Evolutionary conservation across 2,797 vertebrate genomes (phyloP), one percentile per base, ranked within the genome.

Genomic region (Coracias cyanogaster): DNA sequence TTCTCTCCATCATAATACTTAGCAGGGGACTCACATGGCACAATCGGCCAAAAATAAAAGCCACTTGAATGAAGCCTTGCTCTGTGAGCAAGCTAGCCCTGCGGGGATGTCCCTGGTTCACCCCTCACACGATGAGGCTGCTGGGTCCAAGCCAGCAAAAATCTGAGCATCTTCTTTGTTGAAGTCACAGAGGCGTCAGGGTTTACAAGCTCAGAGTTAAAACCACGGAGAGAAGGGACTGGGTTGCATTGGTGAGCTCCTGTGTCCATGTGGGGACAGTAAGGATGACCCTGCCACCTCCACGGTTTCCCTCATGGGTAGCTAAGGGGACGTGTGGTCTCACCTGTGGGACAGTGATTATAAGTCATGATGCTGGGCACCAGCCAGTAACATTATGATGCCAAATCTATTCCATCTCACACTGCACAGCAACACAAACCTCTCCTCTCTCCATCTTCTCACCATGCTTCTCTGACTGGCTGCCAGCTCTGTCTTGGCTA

Each of bases 341-440:
- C 2, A 0, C 19, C n/a, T 55, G 39, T 1, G 1, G 76, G 55
- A 73, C 55, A 20, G 9, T 11, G 39, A 17, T 60, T 8, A 4
- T 7, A 41, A 49, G 8, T 52, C 26, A 15, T 12, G 14, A 2
- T 19, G 29, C 11, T 66, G 74, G 62, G 29, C 48, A 45, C 22
- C 54, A 71, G 26, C 6, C 10, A 35, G 51, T 13, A 52, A 20
- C 6, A 3, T 12, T 10, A 10, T 1, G 2, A 21, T 65, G 45
- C 35, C 24, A 66, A 18, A 11, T 28, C 21, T 62, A 22, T 62
- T 39, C 43, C 66, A 45, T 29, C 35, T 72, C 55, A 24, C 13
- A 6, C 1, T 57, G 28, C 52, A 45, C 64, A 70, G 39, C 31
- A 77, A 10, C 35, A 48, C 19, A 73, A 91, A 58, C n/a, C 21